These are phyloP conservation scores for Pocota personata DNA, from an alignment of 2,888 invertebrate genomes.

Conservation along the genomic window DNA sequence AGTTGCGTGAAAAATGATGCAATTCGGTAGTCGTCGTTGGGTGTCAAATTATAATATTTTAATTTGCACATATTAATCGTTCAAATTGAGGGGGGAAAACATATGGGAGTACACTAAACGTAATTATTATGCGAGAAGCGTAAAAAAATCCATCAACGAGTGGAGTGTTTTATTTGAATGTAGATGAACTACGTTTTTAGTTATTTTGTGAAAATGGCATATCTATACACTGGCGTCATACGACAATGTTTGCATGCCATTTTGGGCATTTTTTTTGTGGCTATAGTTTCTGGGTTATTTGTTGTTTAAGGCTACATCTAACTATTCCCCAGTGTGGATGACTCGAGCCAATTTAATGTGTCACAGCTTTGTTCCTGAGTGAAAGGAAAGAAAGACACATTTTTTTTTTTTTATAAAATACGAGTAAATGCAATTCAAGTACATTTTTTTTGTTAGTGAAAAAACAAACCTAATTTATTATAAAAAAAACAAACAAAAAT, in stretches of 20 bases:
- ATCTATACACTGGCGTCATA: background rate
- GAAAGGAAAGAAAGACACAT: too few species aligned
- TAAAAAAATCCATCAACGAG: slow-evolving; percentile 27
- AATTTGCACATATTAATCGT: background rate
- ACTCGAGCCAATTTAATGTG: too few species aligned
- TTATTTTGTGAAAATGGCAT: background rate
- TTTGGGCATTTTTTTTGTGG: background rate
- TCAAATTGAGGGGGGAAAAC: background rate
- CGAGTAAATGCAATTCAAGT: too few species aligned
- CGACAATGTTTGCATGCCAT: background rate
- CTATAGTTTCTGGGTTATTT: too few species aligned
- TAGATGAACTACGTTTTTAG: background rate
- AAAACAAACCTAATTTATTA: too few species aligned
- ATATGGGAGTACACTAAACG: background rate
- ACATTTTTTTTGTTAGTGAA: too few species aligned
- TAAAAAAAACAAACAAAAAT: too few species aligned
- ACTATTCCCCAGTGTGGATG: too few species aligned
- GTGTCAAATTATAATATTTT: background rate
- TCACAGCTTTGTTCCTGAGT: too few species aligned
- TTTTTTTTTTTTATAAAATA: too few species aligned
- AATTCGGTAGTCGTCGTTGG: background rate
- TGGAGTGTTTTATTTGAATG: background rate
- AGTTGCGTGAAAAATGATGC: background rate
- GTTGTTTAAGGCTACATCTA: too few species aligned
- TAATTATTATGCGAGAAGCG: slow-evolving; percentile 5